Percentiles rank a stretch among this genome's conserved stretches.
Conservation (phyloP, 2,888 invertebrate species). For the Oegoconia quadripuncta region DNA sequence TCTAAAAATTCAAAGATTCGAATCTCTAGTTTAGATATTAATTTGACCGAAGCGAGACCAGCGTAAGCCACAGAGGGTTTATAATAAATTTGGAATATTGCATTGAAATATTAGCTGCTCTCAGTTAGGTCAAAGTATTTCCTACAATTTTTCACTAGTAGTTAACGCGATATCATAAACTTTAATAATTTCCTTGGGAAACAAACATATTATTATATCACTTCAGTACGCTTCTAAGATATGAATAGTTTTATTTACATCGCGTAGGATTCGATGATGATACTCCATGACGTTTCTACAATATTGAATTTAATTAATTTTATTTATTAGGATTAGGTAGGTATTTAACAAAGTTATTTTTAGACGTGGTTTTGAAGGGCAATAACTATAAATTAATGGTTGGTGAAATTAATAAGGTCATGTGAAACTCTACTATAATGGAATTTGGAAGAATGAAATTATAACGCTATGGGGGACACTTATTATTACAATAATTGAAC, state of each 20-base stretch:
- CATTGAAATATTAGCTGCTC: constrained; percentile 25
- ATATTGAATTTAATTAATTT: constrained; percentile 1
- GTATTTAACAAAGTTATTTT: too few species aligned
- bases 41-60: constrained; percentile 27
- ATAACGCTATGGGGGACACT: too few species aligned
- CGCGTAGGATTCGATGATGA: constrained; percentile 35
- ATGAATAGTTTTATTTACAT: constrained; percentile 73
- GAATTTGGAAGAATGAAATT: too few species aligned
- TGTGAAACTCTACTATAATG: too few species aligned
- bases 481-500: constrained; percentile 33
- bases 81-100: neutral
- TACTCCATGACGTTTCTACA: constrained; percentile 26
- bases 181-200: constrained; percentile 74
- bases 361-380: too few species aligned
- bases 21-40: constrained; percentile 25
- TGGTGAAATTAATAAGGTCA: too few species aligned
- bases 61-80: constrained; percentile 3
- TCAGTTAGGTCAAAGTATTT: constrained; percentile 39
- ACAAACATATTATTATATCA: constrained; percentile 69
- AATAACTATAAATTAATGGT: too few species aligned
- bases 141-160: constrained; percentile 60
- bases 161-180: constrained; percentile 69
- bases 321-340: constrained; percentile 28
- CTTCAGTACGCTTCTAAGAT: constrained; percentile 72
- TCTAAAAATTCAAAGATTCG: constrained; percentile 34